Base-by-base conservation (phyloP, 2,113 vertebrate species). In the Tautogolabrus adspersus region DNA sequence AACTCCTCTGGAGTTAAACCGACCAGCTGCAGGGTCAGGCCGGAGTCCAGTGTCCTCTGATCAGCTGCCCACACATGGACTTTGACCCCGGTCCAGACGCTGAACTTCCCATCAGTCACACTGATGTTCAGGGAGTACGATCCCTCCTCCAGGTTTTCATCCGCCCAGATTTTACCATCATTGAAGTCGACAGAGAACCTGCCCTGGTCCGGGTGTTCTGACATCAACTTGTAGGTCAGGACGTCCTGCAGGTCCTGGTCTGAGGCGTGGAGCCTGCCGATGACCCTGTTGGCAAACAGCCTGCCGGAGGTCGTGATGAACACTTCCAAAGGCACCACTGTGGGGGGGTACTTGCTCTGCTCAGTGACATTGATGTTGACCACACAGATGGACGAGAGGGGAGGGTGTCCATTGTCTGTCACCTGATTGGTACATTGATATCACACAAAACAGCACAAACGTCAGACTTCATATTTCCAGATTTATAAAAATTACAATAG, bases 181-280 rank as follows among this genome's bases (percentile, higher is more conserved):
- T 89, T 18, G 0, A 67, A 2, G 1, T 96, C 96, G 0, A 99
- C 93, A 0, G 96, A 96, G 90, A 99, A 99, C 0, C 75, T 86
- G 0, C 79, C 80, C 5, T 80, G 85, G 0, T 58, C 68, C 0
- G 90, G 91, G 30, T 37, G 82, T 22, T 95, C 90, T 5, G 91
- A 93, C 4, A 90, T 89, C 89, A 98, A 83, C 16, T 83, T 91
- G 85, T 96, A 99, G 59, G 90, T 81, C 58, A 99, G 88, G 0
- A 92, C 90, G 52, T 99, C 98, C 2, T 97, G 96, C 1, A 94
- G 96, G 78, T 99, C 98, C 82, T 95, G 94, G 88, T 99, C 98
- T 0, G 97, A 96, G 72, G 97, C 97, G 0, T 99, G 98, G 61
- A 99, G 95, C 77, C 95, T 96, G 22, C 98, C 97, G 13, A 99